Evolutionary conservation across 2,797 vertebrate genomes (phyloP).

Genomic region (Myotis findleyi): DNA sequence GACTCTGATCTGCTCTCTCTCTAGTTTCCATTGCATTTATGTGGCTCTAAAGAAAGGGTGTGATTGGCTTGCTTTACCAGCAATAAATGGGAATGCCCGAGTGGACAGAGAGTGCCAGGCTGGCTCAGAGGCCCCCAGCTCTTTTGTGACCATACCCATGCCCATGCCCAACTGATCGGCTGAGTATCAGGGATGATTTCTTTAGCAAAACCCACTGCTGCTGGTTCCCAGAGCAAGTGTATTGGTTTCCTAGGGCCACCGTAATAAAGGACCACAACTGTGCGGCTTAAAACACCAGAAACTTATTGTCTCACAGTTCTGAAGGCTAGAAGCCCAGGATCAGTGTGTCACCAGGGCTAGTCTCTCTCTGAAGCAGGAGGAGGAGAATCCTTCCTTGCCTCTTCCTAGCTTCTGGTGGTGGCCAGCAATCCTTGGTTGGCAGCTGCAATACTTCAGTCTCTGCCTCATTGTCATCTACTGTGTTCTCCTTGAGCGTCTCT

Average conservation of each 20-base stretch:
- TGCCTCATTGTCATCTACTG: neutral
- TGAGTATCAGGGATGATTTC: neutral
- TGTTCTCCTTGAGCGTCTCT: neutral
- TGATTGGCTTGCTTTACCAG: neutral
- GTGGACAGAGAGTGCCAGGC: neutral
- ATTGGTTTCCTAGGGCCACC: neutral
- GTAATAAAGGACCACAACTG: neutral
- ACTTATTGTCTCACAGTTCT: neutral
- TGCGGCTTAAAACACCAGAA: neutral
- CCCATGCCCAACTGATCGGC: neutral
- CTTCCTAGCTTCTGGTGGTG: neutral
- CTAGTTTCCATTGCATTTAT: neutral
- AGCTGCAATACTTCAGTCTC: neutral
- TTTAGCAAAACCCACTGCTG: neutral
- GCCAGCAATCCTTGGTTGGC: neutral
- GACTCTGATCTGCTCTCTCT: neutral
- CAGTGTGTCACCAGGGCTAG: neutral
- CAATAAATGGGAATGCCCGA: neutral
- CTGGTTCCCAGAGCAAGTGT: neutral
- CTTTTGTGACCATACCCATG: neutral
- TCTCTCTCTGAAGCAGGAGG: neutral
- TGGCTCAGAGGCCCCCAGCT: neutral
- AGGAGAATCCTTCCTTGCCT: neutral
- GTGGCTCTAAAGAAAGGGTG: neutral
- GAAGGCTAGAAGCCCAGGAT: neutral